phyloP scores from a whole-genome alignment of 2,113 vertebrate species.

The Stictonetta naevosa region DNA sequence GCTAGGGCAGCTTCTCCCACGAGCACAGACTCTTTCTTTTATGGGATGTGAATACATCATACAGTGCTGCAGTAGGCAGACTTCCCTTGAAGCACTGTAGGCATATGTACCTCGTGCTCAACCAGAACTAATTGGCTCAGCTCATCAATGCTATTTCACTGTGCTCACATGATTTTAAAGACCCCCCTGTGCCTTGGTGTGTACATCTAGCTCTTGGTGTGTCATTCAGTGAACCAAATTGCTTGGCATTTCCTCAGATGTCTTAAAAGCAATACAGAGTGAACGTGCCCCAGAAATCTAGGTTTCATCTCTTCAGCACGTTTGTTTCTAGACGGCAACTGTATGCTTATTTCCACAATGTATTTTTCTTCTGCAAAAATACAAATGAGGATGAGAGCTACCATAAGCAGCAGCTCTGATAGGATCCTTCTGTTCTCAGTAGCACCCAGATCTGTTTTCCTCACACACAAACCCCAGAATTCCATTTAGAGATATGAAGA shows the following conservation, averaged over 20 bases:
- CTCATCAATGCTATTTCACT: neutral
- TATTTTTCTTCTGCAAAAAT: neutral
- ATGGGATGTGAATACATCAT: neutral
- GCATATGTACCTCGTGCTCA: neutral
- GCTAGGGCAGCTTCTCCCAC: neutral
- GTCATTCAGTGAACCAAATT: neutral
- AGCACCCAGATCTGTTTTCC: neutral
- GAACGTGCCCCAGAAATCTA: neutral
- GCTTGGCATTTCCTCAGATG: neutral
- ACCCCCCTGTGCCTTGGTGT: neutral
- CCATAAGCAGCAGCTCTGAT: neutral
- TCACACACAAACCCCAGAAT: neutral
- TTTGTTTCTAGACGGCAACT: neutral
- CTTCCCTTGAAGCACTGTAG: neutral
- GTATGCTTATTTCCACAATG: neutral
- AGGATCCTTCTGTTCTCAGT: neutral
- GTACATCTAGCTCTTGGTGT: neutral
- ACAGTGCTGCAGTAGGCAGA: neutral
- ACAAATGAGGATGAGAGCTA: neutral
- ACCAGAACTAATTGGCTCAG: neutral
- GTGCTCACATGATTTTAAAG: neutral
- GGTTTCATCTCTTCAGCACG: neutral
- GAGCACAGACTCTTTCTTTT: neutral
- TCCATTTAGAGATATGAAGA: neutral
- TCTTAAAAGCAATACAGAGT: neutral